phyloP scores from a whole-genome alignment of 1,140 invertebrate species.

The Trialeurodes vaporariorum region DNA sequence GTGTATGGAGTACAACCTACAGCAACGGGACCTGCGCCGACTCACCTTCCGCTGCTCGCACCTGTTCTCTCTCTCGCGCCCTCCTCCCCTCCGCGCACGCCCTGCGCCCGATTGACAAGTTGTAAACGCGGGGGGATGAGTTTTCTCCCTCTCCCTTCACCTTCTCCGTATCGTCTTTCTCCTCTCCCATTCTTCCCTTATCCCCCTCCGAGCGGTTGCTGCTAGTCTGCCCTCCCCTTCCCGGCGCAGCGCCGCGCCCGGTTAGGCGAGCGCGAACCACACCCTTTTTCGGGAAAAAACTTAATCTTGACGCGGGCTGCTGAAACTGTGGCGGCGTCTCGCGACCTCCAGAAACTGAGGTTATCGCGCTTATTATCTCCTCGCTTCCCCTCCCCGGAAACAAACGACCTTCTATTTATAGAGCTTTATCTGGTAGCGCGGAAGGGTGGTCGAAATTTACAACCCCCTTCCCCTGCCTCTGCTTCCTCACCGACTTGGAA shows the following conservation, averaged over 20 bases:
- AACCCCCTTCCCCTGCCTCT: too few relatives aligned
- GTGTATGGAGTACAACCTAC: too few relatives aligned
- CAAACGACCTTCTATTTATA: not conserved
- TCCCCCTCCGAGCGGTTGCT: not conserved
- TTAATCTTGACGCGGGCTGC: too few relatives aligned
- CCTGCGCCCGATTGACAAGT: conserved; percentile 5
- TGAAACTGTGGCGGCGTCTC: not conserved
- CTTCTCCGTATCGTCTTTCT: too few relatives aligned
- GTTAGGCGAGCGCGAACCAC: conserved; percentile 32
- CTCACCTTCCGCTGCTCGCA: conserved; percentile 14
- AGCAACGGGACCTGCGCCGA: conserved; percentile 6
- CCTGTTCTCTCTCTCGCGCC: too few relatives aligned
- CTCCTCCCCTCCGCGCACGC: conserved; percentile 7
- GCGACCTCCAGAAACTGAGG: too few relatives aligned
- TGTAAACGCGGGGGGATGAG: not conserved
- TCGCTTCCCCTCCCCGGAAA: conserved; percentile 2
- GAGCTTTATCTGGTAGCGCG: too few relatives aligned
- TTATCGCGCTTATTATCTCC: not conserved
- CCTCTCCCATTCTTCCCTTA: too few relatives aligned
- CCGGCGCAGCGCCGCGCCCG: too few relatives aligned
- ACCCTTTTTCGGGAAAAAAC: conserved; percentile 28
- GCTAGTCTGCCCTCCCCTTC: conserved; percentile 9
- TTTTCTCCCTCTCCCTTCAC: too few relatives aligned
- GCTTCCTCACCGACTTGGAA: too few relatives aligned
- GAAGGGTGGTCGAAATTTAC: too few relatives aligned